A percentile compares a stretch with the other conserved stretches of the same genome.
phyloP scores from a whole-genome alignment of 1,140 invertebrate species.

The Hyles euphorbiae region DNA sequence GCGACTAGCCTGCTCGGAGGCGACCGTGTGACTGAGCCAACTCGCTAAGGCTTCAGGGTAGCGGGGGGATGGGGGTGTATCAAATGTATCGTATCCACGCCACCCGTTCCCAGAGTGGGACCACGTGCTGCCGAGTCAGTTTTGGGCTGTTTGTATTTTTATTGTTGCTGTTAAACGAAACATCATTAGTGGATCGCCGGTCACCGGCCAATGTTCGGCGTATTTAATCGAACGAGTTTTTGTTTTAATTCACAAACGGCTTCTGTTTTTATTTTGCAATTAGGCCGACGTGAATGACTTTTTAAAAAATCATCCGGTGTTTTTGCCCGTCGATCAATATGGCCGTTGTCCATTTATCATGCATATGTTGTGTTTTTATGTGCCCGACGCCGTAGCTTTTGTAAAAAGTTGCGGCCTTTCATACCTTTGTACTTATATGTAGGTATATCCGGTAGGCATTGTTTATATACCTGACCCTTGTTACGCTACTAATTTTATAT shows the following conservation, averaged over 20 bases:
- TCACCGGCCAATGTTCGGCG: slow-evolving; percentile 31
- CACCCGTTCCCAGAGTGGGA: slow-evolving; percentile 42
- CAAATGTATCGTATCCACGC: slow-evolving; percentile 60
- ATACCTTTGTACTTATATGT: too few species aligned
- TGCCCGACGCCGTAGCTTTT: too few species aligned
- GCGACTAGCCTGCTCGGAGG: slow-evolving; percentile 34
- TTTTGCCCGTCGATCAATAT: too few species aligned
- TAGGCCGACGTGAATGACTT: too few species aligned
- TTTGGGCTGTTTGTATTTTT: slow-evolving; percentile 55
- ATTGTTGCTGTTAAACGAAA: slow-evolving; percentile 49
- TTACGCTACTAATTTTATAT: too few species aligned
- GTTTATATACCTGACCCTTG: too few species aligned
- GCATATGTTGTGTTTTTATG: too few species aligned
- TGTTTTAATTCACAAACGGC: slow-evolving; percentile 1
- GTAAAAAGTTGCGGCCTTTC: too few species aligned
- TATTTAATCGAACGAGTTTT: slow-evolving; percentile 24
- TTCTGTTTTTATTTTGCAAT: slow-evolving; percentile 3
- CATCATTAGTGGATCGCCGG: slow-evolving; percentile 42
- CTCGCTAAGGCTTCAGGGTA: slow-evolving; percentile 32
- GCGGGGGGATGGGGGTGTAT: slow-evolving; percentile 44
- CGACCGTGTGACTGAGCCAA: slow-evolving; percentile 42
- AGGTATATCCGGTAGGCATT: too few species aligned
- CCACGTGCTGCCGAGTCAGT: slow-evolving; percentile 65
- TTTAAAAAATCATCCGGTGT: too few species aligned
- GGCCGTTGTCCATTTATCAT: too few species aligned